Conservation (phyloP, 2,797 vertebrate species). For the Mareca strepera region DNA sequence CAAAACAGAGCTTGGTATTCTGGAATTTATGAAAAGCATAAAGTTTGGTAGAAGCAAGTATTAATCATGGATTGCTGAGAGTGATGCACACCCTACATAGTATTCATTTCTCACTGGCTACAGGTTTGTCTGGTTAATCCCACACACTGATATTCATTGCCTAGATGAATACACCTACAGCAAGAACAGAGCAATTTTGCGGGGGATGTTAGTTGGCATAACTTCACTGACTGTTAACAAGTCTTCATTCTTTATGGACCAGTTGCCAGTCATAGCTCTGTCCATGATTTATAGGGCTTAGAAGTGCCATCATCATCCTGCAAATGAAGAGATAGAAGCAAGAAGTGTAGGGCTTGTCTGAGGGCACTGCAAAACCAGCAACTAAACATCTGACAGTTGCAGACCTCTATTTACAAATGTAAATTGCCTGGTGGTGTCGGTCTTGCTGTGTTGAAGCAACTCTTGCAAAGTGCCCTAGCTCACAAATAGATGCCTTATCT, state of each 20-base stretch:
- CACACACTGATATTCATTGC: constrained; percentile 13
- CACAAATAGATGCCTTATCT: not conserved
- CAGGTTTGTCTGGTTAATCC: constrained; percentile 54
- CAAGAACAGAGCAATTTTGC: not conserved
- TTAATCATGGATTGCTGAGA: constrained; percentile 7
- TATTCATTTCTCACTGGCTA: not conserved
- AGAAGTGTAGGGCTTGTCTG: not conserved
- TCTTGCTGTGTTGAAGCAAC: not conserved
- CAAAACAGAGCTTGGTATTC: not conserved
- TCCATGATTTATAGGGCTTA: not conserved
- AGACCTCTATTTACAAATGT: not conserved
- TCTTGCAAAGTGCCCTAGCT: not conserved
- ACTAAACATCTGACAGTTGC: not conserved
- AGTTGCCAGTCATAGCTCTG: not conserved
- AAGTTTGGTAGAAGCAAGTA: not conserved
- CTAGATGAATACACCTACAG: constrained; percentile 20
- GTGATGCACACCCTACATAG: constrained; percentile 14
- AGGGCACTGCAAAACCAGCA: not conserved
- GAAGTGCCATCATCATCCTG: not conserved
- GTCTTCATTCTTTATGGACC: constrained; percentile 16
- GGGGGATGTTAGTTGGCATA: constrained; percentile 7
- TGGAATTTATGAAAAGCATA: not conserved
- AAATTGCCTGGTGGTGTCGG: not conserved
- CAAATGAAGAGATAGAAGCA: not conserved
- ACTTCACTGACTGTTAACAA: constrained; percentile 34